Evolutionary conservation across 2,888 invertebrate species (phyloP).

Genomic region (Drosophila meridionalis): DNA sequence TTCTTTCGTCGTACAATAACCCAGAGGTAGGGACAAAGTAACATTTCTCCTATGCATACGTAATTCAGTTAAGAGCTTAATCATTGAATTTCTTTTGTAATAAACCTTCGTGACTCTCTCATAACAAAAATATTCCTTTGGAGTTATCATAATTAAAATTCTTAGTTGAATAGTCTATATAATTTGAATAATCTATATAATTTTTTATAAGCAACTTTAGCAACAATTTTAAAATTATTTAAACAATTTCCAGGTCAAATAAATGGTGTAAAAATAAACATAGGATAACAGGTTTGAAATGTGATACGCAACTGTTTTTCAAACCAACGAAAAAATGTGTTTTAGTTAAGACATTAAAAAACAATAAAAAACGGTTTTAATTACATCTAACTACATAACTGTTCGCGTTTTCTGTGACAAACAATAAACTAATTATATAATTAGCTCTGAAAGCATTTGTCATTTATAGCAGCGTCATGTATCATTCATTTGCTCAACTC

Average conservation of each 20-base stretch:
- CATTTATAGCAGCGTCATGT: not conserved
- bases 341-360: slow-evolving; percentile 5
- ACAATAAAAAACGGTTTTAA: slow-evolving; percentile 1
- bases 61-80: slow-evolving; percentile 3
- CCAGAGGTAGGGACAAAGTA: slow-evolving; percentile 2
- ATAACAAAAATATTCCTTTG: not conserved
- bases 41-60: slow-evolving; percentile 7
- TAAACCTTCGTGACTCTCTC: not conserved
- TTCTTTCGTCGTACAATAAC: slow-evolving; percentile 5
- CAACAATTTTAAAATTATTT: not conserved
- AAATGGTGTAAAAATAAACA: not conserved
- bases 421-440: slow-evolving; percentile 11
- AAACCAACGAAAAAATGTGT: not conserved
- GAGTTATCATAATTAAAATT: not conserved
- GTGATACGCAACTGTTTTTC: not conserved
- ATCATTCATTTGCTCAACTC: slow-evolving; percentile 3
- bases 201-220: not conserved
- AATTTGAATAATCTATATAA: not conserved
- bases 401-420: not conserved
- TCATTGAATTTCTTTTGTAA: slow-evolving; percentile 1
- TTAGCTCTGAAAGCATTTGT: not conserved
- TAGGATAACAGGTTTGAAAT: not conserved
- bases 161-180: not conserved
- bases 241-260: not conserved
- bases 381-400: not conserved